Evolutionary conservation across 2,888 invertebrate species (phyloP).

Genomic region (Choreutis nemorana): DNA sequence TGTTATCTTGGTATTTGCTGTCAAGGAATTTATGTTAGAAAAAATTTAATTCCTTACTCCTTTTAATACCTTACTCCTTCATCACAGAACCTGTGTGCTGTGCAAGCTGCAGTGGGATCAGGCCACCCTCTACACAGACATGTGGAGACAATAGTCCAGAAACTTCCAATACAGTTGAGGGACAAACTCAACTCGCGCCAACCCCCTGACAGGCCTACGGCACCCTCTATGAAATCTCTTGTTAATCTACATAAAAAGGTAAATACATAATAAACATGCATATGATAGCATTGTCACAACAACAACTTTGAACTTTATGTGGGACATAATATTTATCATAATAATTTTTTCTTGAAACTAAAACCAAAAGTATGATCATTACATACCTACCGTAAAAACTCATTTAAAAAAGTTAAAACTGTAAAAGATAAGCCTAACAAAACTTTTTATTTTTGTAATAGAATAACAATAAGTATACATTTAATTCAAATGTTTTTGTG

Average conservation of each 20-base stretch:
- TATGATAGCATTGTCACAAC: too few species aligned
- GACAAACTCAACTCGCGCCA: conserved; percentile 73
- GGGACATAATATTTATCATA: background rate
- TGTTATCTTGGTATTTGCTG: too few species aligned
- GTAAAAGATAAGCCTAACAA: too few species aligned
- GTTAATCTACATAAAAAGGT: conserved; percentile 92
- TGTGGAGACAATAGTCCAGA: conserved; percentile 89
- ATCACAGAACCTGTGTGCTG: conserved; percentile 84
- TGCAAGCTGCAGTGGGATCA: conserved; percentile 77
- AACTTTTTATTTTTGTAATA: too few species aligned
- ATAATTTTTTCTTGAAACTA: background rate
- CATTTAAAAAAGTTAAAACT: too few species aligned
- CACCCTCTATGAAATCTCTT: conserved; percentile 83
- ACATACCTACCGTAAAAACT: too few species aligned
- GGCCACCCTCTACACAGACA: conserved; percentile 79
- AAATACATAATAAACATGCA: conserved; percentile 13
- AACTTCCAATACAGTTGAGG: conserved; percentile 81
- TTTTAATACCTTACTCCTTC: too few species aligned
- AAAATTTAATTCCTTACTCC: too few species aligned
- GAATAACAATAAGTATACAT: too few species aligned
- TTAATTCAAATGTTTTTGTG: too few species aligned
- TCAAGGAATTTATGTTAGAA: too few species aligned
- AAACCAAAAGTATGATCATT: background rate
- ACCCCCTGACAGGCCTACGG: conserved; percentile 63
- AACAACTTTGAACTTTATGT: background rate